Evolutionary conservation across 2,888 invertebrate species (phyloP), one percentile per base, ranked within the genome.

Genomic region (Norana najaformis): DNA sequence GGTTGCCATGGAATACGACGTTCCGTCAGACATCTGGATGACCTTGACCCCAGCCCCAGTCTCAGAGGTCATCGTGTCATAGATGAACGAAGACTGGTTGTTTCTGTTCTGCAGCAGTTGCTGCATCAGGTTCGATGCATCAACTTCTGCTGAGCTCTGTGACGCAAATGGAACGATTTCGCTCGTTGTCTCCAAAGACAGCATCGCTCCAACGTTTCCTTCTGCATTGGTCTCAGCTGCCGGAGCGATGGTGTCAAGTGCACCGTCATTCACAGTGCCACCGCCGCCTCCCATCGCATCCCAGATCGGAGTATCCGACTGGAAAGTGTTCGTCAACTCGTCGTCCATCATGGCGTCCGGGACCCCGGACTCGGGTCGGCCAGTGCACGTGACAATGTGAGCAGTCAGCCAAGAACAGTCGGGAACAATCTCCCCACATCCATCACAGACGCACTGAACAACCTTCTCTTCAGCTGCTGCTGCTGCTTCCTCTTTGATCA

Each of bases 361-460:
- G 38, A 35, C 35, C 1, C 39, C 85, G 8, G 47, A 90, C 18
- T 83, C 90, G 4, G 83, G 53, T 83, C 90, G 90, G 37, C 90
- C 89, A 4, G 90, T 69, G 37, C 90, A 90, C 23, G 88, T 89
- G 83, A 89, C 89, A n/a, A 90, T 90, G 88, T 90, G 90, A 38
- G 90, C 90, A 13, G 90, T 90, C 53, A 90, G 88, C 90, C 90
- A 90, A 4, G 89, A 88, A 47, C 90, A 90, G 89, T 90, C 90
- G 8, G 90, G 90, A 23, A 90, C 90, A 18, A 90, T 88, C 36
- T 88, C 90, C 11, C 90, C 90, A 35, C 90, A 90, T 18, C 90
- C 90, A 39, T 90, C 90, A 38, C 90, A 90, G 13, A 90, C 90
- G 83, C 90, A 90, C 34, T 89, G 90, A 35, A 36, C 36, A 8